Evolutionary conservation across 2,113 vertebrate genomes (phyloP), one percentile per base, ranked within the genome.

Genomic region (Dasypus novemcinctus): DNA sequence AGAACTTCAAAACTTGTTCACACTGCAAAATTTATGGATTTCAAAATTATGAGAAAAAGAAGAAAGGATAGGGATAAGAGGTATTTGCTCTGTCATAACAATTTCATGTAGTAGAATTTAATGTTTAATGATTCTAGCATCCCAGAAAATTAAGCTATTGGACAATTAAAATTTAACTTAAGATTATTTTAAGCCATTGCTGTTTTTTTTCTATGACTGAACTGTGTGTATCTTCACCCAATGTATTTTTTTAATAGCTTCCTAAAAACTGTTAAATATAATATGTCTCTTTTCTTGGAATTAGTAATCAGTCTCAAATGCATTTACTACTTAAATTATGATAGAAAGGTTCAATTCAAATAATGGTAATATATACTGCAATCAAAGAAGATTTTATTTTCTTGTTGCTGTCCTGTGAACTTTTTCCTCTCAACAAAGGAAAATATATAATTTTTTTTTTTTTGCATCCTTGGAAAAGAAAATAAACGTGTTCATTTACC

Each of bases 261-360:
- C 1, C 46, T 92, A 91, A 93, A 71, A 87, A 38, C 5, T 82
- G 3, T 93, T 88, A 87, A 95, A 89, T 91, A 81, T 81, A 10
- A 88, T 79, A 27, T 13, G 46, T 14, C 7, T 84, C 12, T 74
- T 90, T 96, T 87, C n/a, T 83, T 89, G 11, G 38, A 96, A 97
- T 91, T 93, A 87, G 33, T 90, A 82, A 93, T 76, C 21, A 81
- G 64, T 76, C 63, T 92, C 95, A 91, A 83, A 54, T 57, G n/a
- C 21, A 95, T 71, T 93, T 90, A 96, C 94, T 95, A 82, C 29
- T 79, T 25, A 93, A 92, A 72, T 80, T 96, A 74, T 54, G n/a
- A 43, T 76, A 95, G 41, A 46, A 85, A 90, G 91, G 23, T 33
- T 94, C 46, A 88, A 93, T 96, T 95, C 46, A 90, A 92, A 96